Percentiles rank a stretch among this genome's conserved stretches.
Evolutionary conservation across 2,113 vertebrate species (phyloP).

Genomic region (Hiodon alosoides): DNA sequence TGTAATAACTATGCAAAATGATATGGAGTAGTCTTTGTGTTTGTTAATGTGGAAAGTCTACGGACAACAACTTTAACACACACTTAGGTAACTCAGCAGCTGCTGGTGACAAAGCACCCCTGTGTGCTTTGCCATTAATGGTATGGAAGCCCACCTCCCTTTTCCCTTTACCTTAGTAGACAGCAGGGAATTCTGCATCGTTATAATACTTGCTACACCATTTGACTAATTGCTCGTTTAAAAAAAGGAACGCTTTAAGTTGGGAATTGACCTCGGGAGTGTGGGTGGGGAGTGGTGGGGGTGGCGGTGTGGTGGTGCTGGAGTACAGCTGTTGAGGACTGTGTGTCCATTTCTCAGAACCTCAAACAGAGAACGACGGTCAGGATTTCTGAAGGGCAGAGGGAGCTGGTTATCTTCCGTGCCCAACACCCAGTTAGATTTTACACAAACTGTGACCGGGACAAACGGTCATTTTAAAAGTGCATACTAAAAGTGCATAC

Average conservation of each 20-base stretch:
- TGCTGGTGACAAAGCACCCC: background rate
- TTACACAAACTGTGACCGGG: too few relatives aligned
- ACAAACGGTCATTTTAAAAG: background rate
- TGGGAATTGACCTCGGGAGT: conserved; percentile 6
- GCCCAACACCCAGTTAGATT: background rate
- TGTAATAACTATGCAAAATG: background rate
- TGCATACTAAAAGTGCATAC: background rate
- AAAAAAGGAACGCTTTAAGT: conserved; percentile 2
- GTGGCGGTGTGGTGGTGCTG: too few relatives aligned
- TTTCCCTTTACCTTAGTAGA: background rate
- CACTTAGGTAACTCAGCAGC: background rate
- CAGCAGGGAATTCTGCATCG: background rate
- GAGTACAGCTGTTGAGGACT: too few relatives aligned
- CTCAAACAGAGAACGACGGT: background rate
- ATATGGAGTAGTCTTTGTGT: background rate
- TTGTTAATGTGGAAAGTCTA: too few relatives aligned
- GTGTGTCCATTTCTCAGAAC: too few relatives aligned
- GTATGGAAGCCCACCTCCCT: background rate
- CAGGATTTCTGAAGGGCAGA: background rate
- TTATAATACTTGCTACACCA: background rate
- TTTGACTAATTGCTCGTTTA: background rate
- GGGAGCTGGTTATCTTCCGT: background rate
- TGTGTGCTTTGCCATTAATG: background rate
- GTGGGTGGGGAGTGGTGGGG: background rate
- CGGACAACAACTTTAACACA: background rate